Percentiles rank a stretch among this genome's conserved stretches.
Conservation (phyloP, 2,113 vertebrate genomes). For the Electrona antarctica region DNA sequence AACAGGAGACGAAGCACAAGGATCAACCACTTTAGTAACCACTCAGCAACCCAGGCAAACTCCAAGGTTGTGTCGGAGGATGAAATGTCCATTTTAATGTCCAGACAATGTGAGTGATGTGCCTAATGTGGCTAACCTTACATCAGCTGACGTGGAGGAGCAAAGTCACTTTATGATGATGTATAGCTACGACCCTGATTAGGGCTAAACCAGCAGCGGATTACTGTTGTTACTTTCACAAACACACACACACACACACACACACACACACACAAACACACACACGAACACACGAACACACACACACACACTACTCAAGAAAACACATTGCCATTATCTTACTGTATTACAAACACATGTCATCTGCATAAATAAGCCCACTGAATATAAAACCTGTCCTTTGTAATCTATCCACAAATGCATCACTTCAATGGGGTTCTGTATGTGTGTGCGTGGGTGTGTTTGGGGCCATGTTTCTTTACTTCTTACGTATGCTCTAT, state of each 20-base stretch:
- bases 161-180: constrained; percentile 32
- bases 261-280: constrained; percentile 1
- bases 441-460: background rate
- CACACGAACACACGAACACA: background rate
- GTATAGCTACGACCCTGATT: constrained; percentile 20
- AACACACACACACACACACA: background rate
- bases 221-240: constrained; percentile 6
- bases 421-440: constrained; percentile 22
- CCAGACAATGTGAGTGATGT: constrained; percentile 38
- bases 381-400: constrained; percentile 33
- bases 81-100: constrained; percentile 55
- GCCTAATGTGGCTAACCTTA: constrained; percentile 17
- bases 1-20: constrained; percentile 8
- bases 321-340: constrained; percentile 21
- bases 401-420: constrained; percentile 34
- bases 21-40: constrained; percentile 31
- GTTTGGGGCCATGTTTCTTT: background rate
- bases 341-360: constrained; percentile 27
- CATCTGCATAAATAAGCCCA: constrained; percentile 32
- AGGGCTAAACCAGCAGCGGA: constrained; percentile 21
- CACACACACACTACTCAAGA: background rate
- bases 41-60: constrained; percentile 18
- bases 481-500: no score
- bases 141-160: constrained; percentile 37
- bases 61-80: constrained; percentile 36